Evolutionary conservation across 1,140 invertebrate species (phyloP).

Genomic region (Cyrtorhinus lividipennis): DNA sequence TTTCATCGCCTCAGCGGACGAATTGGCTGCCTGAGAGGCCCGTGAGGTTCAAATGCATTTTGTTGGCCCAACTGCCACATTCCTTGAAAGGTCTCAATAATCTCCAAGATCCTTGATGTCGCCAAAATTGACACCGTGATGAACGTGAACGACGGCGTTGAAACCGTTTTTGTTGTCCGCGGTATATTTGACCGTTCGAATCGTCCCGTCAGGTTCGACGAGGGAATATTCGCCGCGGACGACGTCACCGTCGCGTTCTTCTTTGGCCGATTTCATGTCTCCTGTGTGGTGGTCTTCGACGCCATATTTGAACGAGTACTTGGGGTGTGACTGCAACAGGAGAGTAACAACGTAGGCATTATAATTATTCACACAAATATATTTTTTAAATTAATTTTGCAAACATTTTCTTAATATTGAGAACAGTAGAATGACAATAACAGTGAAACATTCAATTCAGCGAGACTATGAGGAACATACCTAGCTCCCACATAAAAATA

Average conservation of each 20-base stretch:
- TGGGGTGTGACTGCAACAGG: conserved; percentile 33
- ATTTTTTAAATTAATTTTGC: background rate
- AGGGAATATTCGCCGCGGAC: conserved; percentile 40
- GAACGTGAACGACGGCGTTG: conserved; percentile 40
- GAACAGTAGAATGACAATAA: background rate
- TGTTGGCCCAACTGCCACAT: too few species aligned
- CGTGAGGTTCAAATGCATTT: too few species aligned
- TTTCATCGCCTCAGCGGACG: too few species aligned
- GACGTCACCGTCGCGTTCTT: conserved; percentile 37
- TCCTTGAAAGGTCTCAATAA: too few species aligned
- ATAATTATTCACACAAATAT: background rate
- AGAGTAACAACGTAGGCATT: conserved; percentile 14
- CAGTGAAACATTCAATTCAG: too few species aligned
- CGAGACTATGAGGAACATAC: too few species aligned
- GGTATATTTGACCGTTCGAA: conserved; percentile 42
- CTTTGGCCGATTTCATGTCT: conserved; percentile 37
- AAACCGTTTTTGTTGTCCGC: conserved; percentile 44
- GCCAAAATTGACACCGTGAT: conserved; percentile 14
- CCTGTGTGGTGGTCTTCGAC: conserved; percentile 38
- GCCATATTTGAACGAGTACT: conserved; percentile 38
- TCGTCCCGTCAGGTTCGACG: conserved; percentile 43
- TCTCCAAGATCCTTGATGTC: conserved; percentile 7
- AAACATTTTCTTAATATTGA: background rate
- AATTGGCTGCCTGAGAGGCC: too few species aligned
- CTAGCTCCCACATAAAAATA: too few species aligned